phyloP scores from a whole-genome alignment of 2,113 vertebrate species.

The Pangasianodon gigas region DNA sequence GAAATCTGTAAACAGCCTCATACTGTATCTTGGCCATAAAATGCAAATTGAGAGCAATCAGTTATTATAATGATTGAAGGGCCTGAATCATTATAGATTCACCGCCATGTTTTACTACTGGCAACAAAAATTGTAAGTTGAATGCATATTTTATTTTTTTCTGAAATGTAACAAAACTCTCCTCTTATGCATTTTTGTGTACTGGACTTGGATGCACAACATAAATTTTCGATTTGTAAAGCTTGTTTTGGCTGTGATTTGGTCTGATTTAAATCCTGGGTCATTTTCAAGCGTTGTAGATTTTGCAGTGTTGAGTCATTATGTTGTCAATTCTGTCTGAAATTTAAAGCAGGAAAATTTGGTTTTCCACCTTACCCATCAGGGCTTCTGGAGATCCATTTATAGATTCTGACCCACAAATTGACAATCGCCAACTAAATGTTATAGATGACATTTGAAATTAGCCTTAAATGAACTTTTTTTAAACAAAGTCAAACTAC shows the following conservation, averaged over 20 bases:
- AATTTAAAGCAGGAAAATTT: not conserved
- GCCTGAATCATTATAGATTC: not conserved
- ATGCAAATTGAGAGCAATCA: not conserved
- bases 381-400: not conserved
- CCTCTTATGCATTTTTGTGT: not conserved
- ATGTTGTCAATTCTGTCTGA: not conserved
- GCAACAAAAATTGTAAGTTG: not conserved
- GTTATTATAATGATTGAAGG: not conserved
- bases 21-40: not conserved
- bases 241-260: not conserved
- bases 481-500: not conserved
- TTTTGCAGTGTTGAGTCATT: not conserved
- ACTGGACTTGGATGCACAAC: not conserved
- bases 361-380: not conserved
- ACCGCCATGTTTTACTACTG: not conserved
- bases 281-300: too few relatives aligned
- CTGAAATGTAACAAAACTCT: not conserved
- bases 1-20: not conserved
- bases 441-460: not conserved
- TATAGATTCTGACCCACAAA: not conserved
- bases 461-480: not conserved
- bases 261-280: not conserved
- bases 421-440: not conserved
- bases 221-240: not conserved
- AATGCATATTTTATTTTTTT: not conserved